phyloP scores from a whole-genome alignment of 2,888 invertebrate genomes.

The Agrochola lychnidis region DNA sequence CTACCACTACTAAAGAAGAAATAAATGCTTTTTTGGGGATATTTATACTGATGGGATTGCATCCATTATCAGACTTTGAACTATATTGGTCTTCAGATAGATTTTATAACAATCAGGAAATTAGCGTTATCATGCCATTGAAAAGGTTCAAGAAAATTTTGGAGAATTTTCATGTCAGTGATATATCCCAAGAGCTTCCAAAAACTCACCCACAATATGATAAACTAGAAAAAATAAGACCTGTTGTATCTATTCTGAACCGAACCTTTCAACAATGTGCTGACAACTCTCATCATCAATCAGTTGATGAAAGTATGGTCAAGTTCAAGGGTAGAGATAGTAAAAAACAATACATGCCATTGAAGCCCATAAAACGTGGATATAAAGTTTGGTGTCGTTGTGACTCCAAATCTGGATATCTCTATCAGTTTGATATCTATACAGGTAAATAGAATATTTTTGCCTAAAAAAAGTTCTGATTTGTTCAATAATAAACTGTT shows the following conservation, averaged over 20 bases:
- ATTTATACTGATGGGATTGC: slow-evolving; percentile 20
- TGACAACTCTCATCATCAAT: slow-evolving; percentile 9
- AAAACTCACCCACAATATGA: slow-evolving; percentile 9
- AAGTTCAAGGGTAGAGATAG: slow-evolving; percentile 53
- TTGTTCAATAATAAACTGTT: slow-evolving; percentile 11
- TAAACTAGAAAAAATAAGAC: slow-evolving; percentile 9
- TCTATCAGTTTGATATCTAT: slow-evolving; percentile 11
- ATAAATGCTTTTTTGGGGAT: slow-evolving; percentile 16
- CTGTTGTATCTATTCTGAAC: slow-evolving; percentile 14
- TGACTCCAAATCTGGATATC: slow-evolving; percentile 7
- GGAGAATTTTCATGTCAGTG: slow-evolving; percentile 9
- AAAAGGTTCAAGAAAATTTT: slow-evolving; percentile 12
- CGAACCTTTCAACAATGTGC: slow-evolving; percentile 7
- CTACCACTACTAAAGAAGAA: slow-evolving; percentile 10
- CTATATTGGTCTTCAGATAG: slow-evolving; percentile 16
- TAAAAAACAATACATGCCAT: slow-evolving; percentile 59
- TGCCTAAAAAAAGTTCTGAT: slow-evolving; percentile 8
- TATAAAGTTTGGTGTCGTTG: slow-evolving; percentile 8
- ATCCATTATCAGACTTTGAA: slow-evolving; percentile 18
- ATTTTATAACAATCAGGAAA: slow-evolving; percentile 18
- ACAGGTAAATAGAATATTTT: slow-evolving; percentile 6
- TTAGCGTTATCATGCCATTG: slow-evolving; percentile 7
- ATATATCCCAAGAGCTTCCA: slow-evolving; percentile 8
- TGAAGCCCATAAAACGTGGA: slow-evolving; percentile 16
- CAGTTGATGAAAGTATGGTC: slow-evolving; percentile 51